Evolutionary conservation across 2,797 vertebrate species (phyloP), one percentile per base, ranked within the genome.

Genomic region (Oryzias sinensis): DNA sequence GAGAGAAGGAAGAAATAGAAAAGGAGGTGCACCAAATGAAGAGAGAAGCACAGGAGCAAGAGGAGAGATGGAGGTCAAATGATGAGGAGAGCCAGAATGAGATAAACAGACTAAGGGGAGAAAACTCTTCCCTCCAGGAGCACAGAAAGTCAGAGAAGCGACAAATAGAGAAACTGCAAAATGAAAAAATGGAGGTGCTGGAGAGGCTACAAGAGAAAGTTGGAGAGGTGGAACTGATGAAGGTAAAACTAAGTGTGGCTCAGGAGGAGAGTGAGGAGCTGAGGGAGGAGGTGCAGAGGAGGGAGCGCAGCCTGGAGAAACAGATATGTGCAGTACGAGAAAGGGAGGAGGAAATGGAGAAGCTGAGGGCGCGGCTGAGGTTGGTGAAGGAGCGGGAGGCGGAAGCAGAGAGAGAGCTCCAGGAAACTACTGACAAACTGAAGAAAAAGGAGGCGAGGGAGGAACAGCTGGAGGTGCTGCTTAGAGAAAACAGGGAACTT

Each of bases 321-420:
- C 88, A 93, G 70, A 79, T 89, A 20, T 74, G 70, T 0, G 64
- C 68, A 0, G 86, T 90, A 16, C 63, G 65, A 51, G 67, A 83
- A 51, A 27, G 50, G 5, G 77, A 80, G 59, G 72, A 68, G 45
- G 72, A 87, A 69, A 84, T 89, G 47, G 67, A 90, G 65, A 72
- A 89, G 48, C 70, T 90, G 45, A 80, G 77, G 15, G 49, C 86
- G 71, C 66, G 74, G 40, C 70, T 90, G 43, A 75, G 65, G 9
- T 48, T 43, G 43, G 20, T 17, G 3, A 33, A 68, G 25, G 61
- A 84, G 64, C 53, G 5, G 16, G 48, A 56, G 24, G 68, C 65
- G 45, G 64, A 83, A 43, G 24, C 43, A 29, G 60, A 62, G 3
- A 55, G 65, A 29, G 76, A 83, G 27, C 58, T 18, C 0, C 66